Evolutionary conservation across 2,113 vertebrate species (phyloP).

Genomic region (Macaca fascicularis): DNA sequence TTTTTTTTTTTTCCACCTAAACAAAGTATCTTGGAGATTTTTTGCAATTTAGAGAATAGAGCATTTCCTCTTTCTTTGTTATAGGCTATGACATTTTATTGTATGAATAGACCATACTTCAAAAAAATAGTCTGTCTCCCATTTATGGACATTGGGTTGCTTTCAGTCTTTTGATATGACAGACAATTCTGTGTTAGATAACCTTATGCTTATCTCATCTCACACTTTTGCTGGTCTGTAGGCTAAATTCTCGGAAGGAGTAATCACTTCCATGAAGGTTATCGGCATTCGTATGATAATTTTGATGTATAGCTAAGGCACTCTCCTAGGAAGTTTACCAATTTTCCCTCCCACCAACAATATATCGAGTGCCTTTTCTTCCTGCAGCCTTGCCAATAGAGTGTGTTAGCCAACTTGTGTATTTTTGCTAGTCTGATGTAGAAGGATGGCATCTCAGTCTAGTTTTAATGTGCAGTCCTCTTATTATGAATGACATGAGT

Average conservation of each 20-base stretch:
- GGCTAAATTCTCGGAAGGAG: background rate
- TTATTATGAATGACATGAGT: no score
- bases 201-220: accelerated
- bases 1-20: background rate
- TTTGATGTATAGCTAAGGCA: accelerated
- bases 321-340: accelerated
- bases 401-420: background rate
- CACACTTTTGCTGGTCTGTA: no score
- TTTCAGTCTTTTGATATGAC: background rate
- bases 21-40: background rate
- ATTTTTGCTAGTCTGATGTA: background rate
- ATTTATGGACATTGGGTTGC: background rate
- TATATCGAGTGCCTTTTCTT: background rate
- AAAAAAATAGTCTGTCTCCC: background rate
- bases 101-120: background rate
- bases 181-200: background rate
- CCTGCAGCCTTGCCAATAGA: background rate
- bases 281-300: no score
- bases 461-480: background rate
- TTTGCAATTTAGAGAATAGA: background rate
- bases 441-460: background rate
- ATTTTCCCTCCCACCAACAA: background rate
- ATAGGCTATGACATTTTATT: background rate
- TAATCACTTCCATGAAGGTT: accelerated
- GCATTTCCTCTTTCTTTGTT: background rate